Conservation (phyloP, 2,797 vertebrate genomes). For the Gallinago solitaria region DNA sequence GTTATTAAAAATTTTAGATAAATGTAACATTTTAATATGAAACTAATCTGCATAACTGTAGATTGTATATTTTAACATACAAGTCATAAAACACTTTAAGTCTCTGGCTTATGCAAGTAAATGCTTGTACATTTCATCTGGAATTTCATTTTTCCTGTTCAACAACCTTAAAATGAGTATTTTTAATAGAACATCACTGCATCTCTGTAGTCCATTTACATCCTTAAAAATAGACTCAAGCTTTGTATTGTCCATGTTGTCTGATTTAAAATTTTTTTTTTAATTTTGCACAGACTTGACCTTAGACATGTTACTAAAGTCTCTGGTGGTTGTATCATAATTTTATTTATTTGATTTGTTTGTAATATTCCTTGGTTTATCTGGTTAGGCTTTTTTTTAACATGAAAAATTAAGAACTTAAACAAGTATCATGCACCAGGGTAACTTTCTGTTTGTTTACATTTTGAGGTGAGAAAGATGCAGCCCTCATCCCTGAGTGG, state of each 20-base stretch:
- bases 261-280: background rate
- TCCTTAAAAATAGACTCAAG: background rate
- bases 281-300: background rate
- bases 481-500: background rate
- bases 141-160: background rate
- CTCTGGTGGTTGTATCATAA: background rate
- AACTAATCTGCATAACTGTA: background rate
- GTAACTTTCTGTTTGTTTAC: background rate
- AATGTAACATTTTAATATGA: background rate
- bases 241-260: background rate
- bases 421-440: background rate
- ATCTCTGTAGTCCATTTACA: background rate
- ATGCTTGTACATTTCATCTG: background rate
- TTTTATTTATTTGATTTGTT: background rate
- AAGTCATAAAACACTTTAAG: too few species aligned
- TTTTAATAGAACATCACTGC: background rate
- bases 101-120: background rate
- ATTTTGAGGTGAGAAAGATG: background rate
- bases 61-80: background rate
- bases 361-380: background rate
- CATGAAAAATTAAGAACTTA: background rate
- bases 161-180: background rate
- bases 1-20: background rate
- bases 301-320: background rate
- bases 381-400: background rate